These are phyloP conservation scores for Mythimna albipuncta DNA, from an alignment of 2,888 invertebrate genomes.

Conservation along the genomic window DNA sequence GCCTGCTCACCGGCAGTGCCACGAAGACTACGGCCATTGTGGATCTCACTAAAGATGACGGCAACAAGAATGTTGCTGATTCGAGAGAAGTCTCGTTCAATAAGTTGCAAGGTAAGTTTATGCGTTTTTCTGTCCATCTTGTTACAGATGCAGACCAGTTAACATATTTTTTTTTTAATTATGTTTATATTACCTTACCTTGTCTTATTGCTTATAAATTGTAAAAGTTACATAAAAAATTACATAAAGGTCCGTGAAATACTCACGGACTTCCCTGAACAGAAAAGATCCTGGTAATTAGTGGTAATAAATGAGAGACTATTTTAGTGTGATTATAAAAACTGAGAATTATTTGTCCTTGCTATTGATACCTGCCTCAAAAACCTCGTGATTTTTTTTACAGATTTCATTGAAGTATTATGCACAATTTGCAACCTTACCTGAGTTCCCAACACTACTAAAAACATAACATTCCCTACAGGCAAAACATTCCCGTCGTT, in stretches of 20 bases:
- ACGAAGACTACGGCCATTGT: conserved; percentile 90
- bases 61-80: conserved; percentile 91
- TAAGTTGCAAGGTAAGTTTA: conserved; percentile 91
- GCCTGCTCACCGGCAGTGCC: conserved; percentile 92
- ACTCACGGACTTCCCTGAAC: too few relatives aligned
- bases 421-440: not conserved
- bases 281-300: too few relatives aligned
- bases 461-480: conserved; percentile 58
- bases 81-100: conserved; percentile 94
- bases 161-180: too few relatives aligned
- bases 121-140: not conserved
- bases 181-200: too few relatives aligned
- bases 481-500: conserved; percentile 96
- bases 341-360: too few relatives aligned
- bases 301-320: too few relatives aligned
- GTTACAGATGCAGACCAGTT: not conserved
- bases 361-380: too few relatives aligned
- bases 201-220: too few relatives aligned
- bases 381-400: not conserved
- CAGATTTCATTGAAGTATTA: not conserved
- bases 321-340: too few relatives aligned
- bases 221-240: too few relatives aligned
- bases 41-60: conserved; percentile 92
- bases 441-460: not conserved
- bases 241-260: too few relatives aligned